Percentiles rank a stretch among this genome's conserved stretches.
phyloP scores from a whole-genome alignment of 2,888 invertebrate genomes.

The Megalurothrips usitatus region DNA sequence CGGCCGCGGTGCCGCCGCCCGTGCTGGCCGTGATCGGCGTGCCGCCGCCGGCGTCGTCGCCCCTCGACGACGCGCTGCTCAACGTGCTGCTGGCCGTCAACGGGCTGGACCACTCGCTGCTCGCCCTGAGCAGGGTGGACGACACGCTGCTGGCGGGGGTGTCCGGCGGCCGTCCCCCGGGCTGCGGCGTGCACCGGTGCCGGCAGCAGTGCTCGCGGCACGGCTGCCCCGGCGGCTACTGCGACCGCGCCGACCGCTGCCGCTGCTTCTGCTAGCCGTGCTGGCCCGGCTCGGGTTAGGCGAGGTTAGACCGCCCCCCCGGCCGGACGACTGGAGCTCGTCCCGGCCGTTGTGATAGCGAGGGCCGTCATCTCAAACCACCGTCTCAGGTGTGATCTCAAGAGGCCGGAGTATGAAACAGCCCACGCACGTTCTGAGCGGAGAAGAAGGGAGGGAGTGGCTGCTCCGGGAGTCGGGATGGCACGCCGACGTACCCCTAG shows the following conservation, averaged over 20 bases:
- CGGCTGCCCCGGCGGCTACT: not conserved
- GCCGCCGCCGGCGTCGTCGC: not conserved
- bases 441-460: too few relatives aligned
- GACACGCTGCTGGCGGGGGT: not conserved
- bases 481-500: too few relatives aligned
- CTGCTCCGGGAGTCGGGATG: too few relatives aligned
- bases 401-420: too few relatives aligned
- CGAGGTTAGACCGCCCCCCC: not conserved
- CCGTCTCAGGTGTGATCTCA: too few relatives aligned
- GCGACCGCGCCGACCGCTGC: not conserved
- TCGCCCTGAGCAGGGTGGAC: not conserved
- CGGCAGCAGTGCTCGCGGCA: too few relatives aligned
- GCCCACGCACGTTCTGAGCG: too few relatives aligned
- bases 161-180: not conserved
- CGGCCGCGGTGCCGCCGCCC: not conserved
- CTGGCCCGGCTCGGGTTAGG: too few relatives aligned
- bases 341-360: too few relatives aligned
- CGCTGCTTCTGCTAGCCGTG: not conserved
- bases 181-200: too few relatives aligned
- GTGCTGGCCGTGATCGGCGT: not conserved
- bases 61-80: not conserved
- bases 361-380: too few relatives aligned
- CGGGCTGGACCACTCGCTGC: not conserved
- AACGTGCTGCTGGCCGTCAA: constrained; percentile 11
- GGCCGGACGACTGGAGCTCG: not conserved